Conservation (phyloP, 2,888 invertebrate genomes). For the Pristionchus japonicus region DNA sequence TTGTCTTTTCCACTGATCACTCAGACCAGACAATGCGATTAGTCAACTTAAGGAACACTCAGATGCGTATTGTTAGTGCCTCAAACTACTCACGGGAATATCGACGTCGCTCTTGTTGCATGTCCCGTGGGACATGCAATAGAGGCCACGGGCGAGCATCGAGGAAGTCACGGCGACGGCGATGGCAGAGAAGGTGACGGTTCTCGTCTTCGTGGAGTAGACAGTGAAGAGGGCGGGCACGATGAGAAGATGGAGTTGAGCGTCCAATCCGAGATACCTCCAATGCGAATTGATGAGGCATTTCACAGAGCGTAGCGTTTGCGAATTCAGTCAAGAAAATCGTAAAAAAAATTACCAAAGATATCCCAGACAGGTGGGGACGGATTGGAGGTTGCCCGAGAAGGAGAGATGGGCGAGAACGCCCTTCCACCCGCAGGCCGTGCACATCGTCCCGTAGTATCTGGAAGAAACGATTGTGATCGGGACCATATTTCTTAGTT, state of each 20-base stretch:
- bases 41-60: no score
- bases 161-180: conserved; percentile 55
- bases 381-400: conserved; percentile 64
- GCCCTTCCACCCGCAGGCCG: neutral
- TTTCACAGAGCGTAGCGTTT: no score
- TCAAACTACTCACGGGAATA: conserved; percentile 62
- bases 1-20: no score
- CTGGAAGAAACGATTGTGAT: no score
- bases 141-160: conserved; percentile 57
- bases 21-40: no score
- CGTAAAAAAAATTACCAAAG: conserved; percentile 61
- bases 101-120: conserved; percentile 73
- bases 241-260: conserved; percentile 62
- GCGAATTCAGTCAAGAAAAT: no score
- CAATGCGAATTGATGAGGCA: no score
- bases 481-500: no score
- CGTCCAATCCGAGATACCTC: conserved; percentile 69
- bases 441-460: neutral
- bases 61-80: no score
- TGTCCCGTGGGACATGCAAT: conserved; percentile 62
- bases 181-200: conserved; percentile 47
- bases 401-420: conserved; percentile 54
- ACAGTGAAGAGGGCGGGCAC: conserved; percentile 63
- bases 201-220: conserved; percentile 44
- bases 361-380: conserved; percentile 73